Percentiles rank a stretch among this genome's conserved stretches.
phyloP scores from a whole-genome alignment of 2,797 vertebrate genomes.

The Myripristis murdjan region DNA sequence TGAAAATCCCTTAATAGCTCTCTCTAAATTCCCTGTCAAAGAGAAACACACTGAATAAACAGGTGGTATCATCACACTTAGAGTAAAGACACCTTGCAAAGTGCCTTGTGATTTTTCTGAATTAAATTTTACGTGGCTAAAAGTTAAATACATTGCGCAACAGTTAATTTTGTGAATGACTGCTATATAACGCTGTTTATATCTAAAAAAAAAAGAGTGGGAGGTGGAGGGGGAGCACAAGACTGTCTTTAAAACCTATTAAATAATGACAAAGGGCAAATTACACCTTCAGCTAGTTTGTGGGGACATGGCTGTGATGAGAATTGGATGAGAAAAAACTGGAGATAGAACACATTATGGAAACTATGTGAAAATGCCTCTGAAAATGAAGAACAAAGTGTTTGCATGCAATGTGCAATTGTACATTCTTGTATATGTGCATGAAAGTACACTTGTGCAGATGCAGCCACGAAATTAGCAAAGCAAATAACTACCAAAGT shows the following conservation, averaged over 20 bases:
- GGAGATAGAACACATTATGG: slow-evolving; percentile 49
- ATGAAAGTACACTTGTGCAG: slow-evolving; percentile 4
- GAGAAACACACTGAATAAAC: slow-evolving; percentile 15
- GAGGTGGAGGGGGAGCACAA: no score
- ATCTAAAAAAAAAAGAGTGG: no score
- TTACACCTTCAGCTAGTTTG: slow-evolving; percentile 62
- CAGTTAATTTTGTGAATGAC: slow-evolving; percentile 55
- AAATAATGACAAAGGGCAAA: slow-evolving; percentile 70
- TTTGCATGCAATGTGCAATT: background rate
- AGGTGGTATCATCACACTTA: slow-evolving; percentile 15
- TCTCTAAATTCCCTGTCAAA: background rate
- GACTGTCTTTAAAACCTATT: slow-evolving; percentile 64
- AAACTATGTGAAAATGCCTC: slow-evolving; percentile 48
- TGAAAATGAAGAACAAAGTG: slow-evolving; percentile 22
- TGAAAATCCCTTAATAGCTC: background rate
- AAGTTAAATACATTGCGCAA: slow-evolving; percentile 44
- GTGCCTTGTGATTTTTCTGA: slow-evolving; percentile 27
- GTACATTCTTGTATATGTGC: slow-evolving; percentile 1
- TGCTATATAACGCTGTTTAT: slow-evolving; percentile 53
- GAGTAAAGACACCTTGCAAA: slow-evolving; percentile 36
- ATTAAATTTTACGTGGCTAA: background rate
- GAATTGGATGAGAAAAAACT: slow-evolving; percentile 67
- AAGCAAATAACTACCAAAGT: slow-evolving; percentile 30
- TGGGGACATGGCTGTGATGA: slow-evolving; percentile 60
- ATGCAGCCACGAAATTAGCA: slow-evolving; percentile 9